These are phyloP conservation scores for Phyto melanocephala DNA, from an alignment of 2,888 invertebrate species.

Conservation along the genomic window DNA sequence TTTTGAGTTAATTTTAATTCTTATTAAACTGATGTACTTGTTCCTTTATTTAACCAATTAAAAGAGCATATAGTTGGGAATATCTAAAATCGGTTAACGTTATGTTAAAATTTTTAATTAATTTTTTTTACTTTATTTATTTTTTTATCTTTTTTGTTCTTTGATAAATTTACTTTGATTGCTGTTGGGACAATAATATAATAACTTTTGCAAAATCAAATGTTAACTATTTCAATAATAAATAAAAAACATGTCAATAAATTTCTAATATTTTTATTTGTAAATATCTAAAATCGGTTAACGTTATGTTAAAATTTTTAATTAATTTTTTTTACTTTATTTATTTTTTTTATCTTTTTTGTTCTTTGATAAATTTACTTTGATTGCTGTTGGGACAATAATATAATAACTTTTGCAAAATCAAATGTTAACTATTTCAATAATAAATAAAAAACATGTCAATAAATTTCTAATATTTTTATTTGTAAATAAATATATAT, in stretches of 20 bases:
- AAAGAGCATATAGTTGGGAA: no score
- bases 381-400: neutral
- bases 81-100: no score
- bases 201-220: slow-evolving; percentile 27
- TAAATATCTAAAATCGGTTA: no score
- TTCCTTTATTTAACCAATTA: no score
- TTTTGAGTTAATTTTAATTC: no score
- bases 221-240: slow-evolving; percentile 23
- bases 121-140: no score
- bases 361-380: neutral
- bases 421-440: slow-evolving; percentile 25
- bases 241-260: slow-evolving; percentile 23
- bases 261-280: slow-evolving; percentile 6
- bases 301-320: no score
- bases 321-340: no score
- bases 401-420: slow-evolving; percentile 21
- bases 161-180: neutral
- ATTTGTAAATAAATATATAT: neutral
- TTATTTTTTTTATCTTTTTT: no score
- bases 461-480: slow-evolving; percentile 13
- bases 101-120: no score
- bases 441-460: slow-evolving; percentile 28
- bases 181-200: neutral
- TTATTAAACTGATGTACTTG: no score
- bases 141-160: no score